phyloP scores from a whole-genome alignment of 37 sponge, comb jelly and placozoan genomes.

The Beroe forskalii region DNA sequence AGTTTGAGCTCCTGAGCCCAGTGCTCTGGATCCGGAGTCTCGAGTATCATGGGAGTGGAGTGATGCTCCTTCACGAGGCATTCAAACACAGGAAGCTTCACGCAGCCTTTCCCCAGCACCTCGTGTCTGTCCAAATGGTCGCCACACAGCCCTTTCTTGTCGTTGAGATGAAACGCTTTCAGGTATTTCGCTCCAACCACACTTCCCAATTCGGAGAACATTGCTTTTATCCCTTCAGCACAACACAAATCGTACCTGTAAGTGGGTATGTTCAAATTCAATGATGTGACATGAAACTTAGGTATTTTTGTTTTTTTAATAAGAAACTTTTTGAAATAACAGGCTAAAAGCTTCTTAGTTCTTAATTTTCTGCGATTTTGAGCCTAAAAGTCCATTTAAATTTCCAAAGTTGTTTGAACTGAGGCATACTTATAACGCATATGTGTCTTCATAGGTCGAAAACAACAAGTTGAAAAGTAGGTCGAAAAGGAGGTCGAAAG shows the following conservation, averaged over 20 bases:
- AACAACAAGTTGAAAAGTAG: no score
- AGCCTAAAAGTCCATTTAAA: no score
- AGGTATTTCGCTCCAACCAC: not conserved
- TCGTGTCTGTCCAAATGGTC: not conserved
- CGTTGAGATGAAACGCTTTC: not conserved
- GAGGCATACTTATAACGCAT: no score
- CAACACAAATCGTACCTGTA: not conserved
- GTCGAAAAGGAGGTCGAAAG: no score
- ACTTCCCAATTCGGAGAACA: not conserved
- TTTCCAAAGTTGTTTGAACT: no score
- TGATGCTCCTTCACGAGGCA: not conserved
- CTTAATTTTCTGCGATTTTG: no score
- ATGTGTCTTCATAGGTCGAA: no score
- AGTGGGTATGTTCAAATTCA: no score
- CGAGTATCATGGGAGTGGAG: not conserved
- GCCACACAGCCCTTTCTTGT: not conserved
- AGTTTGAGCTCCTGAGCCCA: not conserved
- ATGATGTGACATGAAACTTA: no score
- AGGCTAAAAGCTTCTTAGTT: no score
- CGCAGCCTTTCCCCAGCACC: not conserved
- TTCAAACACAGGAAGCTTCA: not conserved
- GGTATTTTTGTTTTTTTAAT: no score
- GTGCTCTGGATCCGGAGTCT: not conserved
- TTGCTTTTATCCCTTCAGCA: not conserved
- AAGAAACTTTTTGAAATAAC: no score